These are phyloP conservation scores for Drosophila sechellia DNA, from an alignment of 1,140 invertebrate species.

Conservation along the genomic window DNA sequence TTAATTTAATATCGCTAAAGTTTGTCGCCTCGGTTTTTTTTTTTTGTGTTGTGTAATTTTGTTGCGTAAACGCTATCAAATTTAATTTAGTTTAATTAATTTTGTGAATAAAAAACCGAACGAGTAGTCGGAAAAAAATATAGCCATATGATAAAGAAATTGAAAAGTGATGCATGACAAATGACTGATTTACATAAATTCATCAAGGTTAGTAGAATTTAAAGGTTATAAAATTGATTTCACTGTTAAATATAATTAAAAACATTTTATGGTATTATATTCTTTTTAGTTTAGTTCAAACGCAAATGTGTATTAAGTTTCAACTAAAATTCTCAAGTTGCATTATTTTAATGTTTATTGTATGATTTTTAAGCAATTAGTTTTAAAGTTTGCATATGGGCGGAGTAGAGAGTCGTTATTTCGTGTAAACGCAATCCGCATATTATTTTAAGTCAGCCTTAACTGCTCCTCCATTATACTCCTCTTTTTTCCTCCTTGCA, in stretches of 20 bases:
- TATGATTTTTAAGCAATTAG: no score
- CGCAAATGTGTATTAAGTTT: no score
- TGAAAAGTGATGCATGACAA: slow-evolving; percentile 20
- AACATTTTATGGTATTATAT: neutral
- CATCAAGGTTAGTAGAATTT: neutral
- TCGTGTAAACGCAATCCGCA: neutral
- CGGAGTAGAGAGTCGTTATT: no score
- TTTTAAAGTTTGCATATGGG: no score
- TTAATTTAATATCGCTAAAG: slow-evolving; percentile 74
- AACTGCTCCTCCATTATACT: neutral
- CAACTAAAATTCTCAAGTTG: no score
- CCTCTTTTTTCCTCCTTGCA: neutral
- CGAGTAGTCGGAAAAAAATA: slow-evolving; percentile 14
- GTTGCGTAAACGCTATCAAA: slow-evolving; percentile 70
- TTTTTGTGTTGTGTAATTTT: slow-evolving; percentile 52
- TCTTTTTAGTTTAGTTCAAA: no score
- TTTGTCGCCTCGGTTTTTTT: slow-evolving; percentile 24
- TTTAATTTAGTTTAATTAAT: slow-evolving; percentile 77
- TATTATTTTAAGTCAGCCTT: neutral
- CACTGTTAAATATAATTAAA: neutral
- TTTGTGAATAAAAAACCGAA: slow-evolving; percentile 32
- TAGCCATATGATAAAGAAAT: neutral
- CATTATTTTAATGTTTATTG: no score
- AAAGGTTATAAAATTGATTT: neutral
- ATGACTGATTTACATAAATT: slow-evolving; percentile 20